Evolutionary conservation across 2,888 invertebrate species (phyloP).

Genomic region (Zelleria hepariella): DNA sequence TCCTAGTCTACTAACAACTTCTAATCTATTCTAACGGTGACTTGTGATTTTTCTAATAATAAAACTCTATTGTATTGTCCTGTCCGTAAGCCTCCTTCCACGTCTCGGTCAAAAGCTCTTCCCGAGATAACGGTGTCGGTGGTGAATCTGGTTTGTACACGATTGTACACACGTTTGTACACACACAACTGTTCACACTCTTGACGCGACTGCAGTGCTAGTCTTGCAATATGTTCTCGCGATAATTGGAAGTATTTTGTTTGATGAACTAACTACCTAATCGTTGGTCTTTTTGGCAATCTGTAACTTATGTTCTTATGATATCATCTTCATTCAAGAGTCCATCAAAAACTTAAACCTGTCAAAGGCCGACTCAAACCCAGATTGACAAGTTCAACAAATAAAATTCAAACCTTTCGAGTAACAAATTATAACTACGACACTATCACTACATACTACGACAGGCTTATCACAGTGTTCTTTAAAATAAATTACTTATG

Average conservation of each 20-base stretch:
- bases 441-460: not conserved
- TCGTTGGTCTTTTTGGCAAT: not conserved
- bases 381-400: not conserved
- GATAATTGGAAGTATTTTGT: not conserved
- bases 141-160: conserved; percentile 69
- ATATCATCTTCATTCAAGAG: no score
- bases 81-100: conserved; percentile 49
- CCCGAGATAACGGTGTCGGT: conserved; percentile 69
- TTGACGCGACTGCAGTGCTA: no score
- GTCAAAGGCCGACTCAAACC: no score
- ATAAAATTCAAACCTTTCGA: not conserved
- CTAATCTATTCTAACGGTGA: no score
- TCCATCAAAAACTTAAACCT: no score
- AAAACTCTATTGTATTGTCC: conserved; percentile 38
- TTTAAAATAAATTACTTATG: not conserved
- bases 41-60: not conserved
- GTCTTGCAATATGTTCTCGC: not conserved
- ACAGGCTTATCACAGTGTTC: conserved; percentile 1
- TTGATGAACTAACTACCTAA: not conserved
- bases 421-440: not conserved
- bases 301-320: not conserved
- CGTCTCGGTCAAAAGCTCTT: conserved; percentile 63
- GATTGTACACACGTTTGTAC: conserved; percentile 21
- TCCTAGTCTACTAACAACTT: no score
- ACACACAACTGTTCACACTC: not conserved